These are phyloP conservation scores for Nyctibius bracteatus DNA, from an alignment of 2,113 vertebrate species.

Conservation along the genomic window DNA sequence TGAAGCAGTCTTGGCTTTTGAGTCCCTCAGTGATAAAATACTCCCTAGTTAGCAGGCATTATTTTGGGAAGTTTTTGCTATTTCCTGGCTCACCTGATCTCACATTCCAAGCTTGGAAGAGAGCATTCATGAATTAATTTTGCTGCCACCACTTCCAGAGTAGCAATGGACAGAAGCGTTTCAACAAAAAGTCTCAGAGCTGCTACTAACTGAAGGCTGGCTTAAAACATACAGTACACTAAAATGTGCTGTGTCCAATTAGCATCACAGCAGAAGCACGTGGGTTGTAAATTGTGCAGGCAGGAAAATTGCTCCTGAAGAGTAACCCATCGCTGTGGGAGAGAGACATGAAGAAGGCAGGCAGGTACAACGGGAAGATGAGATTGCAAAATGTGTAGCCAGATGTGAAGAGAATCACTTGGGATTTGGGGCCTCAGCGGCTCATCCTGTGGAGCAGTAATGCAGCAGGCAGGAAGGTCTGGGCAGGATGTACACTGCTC, in stretches of 20 bases:
- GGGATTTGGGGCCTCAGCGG: neutral
- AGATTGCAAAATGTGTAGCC: neutral
- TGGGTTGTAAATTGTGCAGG: neutral
- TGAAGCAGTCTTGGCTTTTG: neutral
- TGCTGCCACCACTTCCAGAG: neutral
- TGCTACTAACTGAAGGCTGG: neutral
- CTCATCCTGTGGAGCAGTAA: neutral
- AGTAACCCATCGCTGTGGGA: neutral
- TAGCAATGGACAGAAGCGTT: neutral
- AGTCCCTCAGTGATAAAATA: neutral
- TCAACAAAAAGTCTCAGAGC: neutral
- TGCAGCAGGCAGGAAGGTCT: neutral
- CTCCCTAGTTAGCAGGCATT: neutral
- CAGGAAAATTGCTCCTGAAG: neutral
- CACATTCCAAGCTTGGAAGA: neutral
- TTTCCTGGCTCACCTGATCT: neutral
- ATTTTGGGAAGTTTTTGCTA: neutral
- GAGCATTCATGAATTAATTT: neutral
- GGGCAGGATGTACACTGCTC: neutral
- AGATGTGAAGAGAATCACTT: neutral
- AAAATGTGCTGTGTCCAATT: neutral
- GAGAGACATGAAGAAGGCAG: neutral
- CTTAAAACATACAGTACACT: neutral
- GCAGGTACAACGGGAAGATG: neutral
- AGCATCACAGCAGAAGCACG: neutral